Percentiles rank a stretch among this genome's conserved stretches.
These are phyloP conservation scores for Vicugna pacos DNA, from an alignment of 2,113 vertebrate genomes.

Conservation along the genomic window DNA sequence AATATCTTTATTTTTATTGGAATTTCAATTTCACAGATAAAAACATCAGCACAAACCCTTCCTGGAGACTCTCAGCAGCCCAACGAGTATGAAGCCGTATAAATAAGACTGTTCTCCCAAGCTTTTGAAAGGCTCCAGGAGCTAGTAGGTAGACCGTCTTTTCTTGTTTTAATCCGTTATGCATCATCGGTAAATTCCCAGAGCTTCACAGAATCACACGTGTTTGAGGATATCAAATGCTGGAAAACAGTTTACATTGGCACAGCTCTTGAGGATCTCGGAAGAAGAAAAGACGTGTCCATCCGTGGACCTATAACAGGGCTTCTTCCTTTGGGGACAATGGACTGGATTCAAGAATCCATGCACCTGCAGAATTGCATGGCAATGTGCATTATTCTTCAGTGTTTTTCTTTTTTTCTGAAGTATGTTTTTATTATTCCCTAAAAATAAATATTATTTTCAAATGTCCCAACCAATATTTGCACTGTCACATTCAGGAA, in stretches of 20 bases:
- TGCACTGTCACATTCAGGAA: neutral
- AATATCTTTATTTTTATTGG: neutral
- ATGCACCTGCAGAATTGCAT: neutral
- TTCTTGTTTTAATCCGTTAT: neutral
- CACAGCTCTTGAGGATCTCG: neutral
- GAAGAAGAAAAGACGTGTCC: neutral
- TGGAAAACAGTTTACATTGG: neutral
- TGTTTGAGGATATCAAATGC: neutral
- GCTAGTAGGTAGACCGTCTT: neutral
- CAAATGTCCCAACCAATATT: neutral
- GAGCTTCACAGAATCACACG: neutral
- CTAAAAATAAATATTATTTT: constrained; percentile 18
- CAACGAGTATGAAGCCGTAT: neutral
- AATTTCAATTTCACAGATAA: constrained; percentile 1
- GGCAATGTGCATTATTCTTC: neutral
- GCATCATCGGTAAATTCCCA: neutral
- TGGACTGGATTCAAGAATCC: neutral
- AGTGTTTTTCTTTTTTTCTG: neutral
- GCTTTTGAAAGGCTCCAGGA: neutral
- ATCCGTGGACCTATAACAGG: neutral
- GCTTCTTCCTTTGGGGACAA: neutral
- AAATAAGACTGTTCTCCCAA: neutral
- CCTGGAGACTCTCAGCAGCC: neutral
- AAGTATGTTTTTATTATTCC: neutral
- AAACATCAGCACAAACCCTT: neutral